Evolutionary conservation across 2,888 invertebrate species (phyloP).

Genomic region (Lutraria lutraria): DNA sequence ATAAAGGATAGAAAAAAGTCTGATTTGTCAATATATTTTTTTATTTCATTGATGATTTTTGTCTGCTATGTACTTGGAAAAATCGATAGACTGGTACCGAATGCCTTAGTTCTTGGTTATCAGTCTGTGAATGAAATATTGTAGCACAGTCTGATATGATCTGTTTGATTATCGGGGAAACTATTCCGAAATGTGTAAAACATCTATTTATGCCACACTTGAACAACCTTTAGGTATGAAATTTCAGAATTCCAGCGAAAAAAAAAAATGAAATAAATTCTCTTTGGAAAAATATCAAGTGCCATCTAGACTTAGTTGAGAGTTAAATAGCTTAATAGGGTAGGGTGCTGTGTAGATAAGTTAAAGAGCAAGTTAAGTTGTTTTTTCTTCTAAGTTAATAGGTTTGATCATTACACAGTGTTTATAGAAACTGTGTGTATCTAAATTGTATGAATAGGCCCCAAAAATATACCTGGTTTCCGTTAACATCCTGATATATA

Average conservation of each 20-base stretch:
- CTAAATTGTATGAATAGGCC: not conserved
- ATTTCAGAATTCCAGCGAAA: not conserved
- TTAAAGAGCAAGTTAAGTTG: conserved; percentile 4
- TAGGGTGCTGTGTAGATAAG: not conserved
- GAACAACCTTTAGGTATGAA: conserved; percentile 9
- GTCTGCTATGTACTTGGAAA: not conserved
- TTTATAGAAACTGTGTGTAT: not conserved
- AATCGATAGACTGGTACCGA: not conserved
- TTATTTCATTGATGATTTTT: not conserved
- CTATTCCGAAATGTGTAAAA: conserved; percentile 5
- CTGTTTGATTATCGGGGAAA: conserved; percentile 1
- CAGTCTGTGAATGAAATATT: not conserved
- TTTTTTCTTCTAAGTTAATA: not conserved
- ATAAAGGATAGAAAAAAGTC: not conserved
- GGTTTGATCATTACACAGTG: conserved; percentile 12
- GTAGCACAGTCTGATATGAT: conserved; percentile 7
- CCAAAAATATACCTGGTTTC: no score
- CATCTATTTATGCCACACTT: conserved; percentile 1
- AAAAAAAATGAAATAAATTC: not conserved
- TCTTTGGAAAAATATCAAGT: not conserved
- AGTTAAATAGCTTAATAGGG: not conserved
- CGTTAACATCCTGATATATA: no score
- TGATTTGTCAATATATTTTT: not conserved
- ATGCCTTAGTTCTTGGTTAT: not conserved
- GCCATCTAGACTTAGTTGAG: not conserved